Conservation (phyloP, 1,140 invertebrate genomes). For the Sarcophaga peregrina region DNA sequence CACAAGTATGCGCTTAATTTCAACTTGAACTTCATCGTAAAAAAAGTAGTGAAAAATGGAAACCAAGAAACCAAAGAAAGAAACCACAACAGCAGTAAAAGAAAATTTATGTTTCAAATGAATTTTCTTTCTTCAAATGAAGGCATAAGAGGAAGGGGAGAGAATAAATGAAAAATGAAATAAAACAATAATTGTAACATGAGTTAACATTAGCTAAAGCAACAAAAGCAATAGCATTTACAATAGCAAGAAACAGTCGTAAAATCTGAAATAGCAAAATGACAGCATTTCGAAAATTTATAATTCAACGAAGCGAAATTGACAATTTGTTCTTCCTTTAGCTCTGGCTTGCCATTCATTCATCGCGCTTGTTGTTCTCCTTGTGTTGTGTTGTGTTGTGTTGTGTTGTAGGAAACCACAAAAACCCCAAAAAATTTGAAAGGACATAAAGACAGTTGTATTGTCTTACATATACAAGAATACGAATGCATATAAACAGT, state of each 20-base stretch:
- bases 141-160: too few relatives aligned
- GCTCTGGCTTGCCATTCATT: too few relatives aligned
- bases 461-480: too few relatives aligned
- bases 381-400: background rate
- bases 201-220: background rate
- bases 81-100: background rate
- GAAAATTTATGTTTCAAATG: background rate
- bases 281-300: too few relatives aligned
- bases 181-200: conserved; percentile 2
- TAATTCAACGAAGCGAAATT: too few relatives aligned
- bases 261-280: background rate
- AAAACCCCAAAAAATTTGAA: background rate
- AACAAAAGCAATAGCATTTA: too few relatives aligned
- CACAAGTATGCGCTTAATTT: conserved; percentile 10
- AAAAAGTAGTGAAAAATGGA: background rate
- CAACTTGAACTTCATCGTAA: background rate
- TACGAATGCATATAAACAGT: too few relatives aligned
- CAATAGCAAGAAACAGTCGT: background rate
- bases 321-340: too few relatives aligned
- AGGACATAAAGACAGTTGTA: background rate
- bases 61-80: background rate
- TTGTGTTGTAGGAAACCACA: background rate
- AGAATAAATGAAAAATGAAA: background rate
- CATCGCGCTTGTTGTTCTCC: too few relatives aligned
- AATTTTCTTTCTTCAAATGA: background rate